Percentiles rank a stretch among this genome's conserved stretches.
phyloP scores from a whole-genome alignment of 2,797 vertebrate species.

The Sebastes minor region DNA sequence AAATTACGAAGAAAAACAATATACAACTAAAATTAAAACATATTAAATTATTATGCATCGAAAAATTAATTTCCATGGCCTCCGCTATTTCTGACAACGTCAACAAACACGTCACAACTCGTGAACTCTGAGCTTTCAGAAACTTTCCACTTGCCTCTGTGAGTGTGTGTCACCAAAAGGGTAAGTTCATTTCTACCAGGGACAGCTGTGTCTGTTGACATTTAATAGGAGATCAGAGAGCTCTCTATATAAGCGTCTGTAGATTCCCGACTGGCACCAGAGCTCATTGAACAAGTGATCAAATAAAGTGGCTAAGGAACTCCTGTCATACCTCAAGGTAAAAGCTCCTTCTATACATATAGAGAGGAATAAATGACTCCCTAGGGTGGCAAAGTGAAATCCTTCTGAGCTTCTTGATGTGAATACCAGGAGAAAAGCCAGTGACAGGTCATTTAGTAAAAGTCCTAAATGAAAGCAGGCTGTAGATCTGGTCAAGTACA shows the following conservation, averaged over 20 bases:
- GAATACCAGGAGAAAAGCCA: neutral
- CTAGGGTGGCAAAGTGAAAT: neutral
- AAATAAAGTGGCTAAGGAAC: neutral
- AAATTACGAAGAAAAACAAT: too few relatives aligned
- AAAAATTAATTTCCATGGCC: too few relatives aligned
- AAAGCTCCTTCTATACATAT: neutral
- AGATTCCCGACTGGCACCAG: neutral
- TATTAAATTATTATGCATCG: too few relatives aligned
- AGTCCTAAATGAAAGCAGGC: neutral
- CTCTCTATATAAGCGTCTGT: neutral
- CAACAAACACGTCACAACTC: too few relatives aligned
- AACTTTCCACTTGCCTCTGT: neutral
- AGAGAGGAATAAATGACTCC: neutral
- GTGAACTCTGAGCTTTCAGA: too few relatives aligned
- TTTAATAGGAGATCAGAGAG: conserved; percentile 66
- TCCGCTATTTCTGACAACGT: too few relatives aligned
- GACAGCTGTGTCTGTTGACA: conserved; percentile 79
- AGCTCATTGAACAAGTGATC: neutral
- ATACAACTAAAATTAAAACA: too few relatives aligned
- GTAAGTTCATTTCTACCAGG: conserved; percentile 55
- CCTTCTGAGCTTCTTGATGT: neutral
- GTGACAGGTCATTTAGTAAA: neutral
- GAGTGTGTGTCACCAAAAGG: conserved; percentile 47
- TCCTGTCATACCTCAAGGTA: neutral
- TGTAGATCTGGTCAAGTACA: neutral